Percentiles rank a stretch among this genome's conserved stretches.
These are phyloP conservation scores for Lepidonotus clava DNA, from an alignment of 2,888 invertebrate genomes.

Conservation along the genomic window DNA sequence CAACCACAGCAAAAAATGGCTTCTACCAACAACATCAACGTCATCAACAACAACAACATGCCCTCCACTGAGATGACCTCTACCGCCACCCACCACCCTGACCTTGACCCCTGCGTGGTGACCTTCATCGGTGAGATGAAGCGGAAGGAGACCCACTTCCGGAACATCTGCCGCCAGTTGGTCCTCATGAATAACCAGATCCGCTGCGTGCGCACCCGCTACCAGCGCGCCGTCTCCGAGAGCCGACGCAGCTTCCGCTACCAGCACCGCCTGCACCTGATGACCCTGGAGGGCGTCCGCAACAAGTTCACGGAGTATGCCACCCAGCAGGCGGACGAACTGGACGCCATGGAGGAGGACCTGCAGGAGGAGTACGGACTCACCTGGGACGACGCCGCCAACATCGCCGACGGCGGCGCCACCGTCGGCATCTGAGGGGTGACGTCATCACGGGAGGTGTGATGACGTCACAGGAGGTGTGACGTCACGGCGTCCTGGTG, in stretches of 20 bases:
- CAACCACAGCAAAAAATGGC: no score
- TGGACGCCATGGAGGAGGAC: slow-evolving; percentile 10
- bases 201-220: not conserved
- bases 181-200: slow-evolving; percentile 26
- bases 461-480: no score
- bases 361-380: not conserved
- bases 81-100: no score
- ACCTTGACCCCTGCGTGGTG: no score
- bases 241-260: slow-evolving; percentile 15
- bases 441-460: no score
- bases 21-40: no score
- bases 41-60: no score
- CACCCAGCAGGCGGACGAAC: slow-evolving; percentile 2
- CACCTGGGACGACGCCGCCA: not conserved
- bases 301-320: not conserved
- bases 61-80: no score
- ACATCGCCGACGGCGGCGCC: no score
- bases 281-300: not conserved
- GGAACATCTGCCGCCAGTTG: slow-evolving; percentile 41
- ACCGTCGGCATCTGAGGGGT: no score
- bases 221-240: not conserved
- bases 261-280: not conserved
- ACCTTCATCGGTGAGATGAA: no score
- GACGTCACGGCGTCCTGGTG: no score
- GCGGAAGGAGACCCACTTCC: not conserved